A percentile compares a stretch with the other conserved stretches of the same genome.
Evolutionary conservation across 1,140 invertebrate genomes (phyloP).

Genomic region (Orius laevigatus): DNA sequence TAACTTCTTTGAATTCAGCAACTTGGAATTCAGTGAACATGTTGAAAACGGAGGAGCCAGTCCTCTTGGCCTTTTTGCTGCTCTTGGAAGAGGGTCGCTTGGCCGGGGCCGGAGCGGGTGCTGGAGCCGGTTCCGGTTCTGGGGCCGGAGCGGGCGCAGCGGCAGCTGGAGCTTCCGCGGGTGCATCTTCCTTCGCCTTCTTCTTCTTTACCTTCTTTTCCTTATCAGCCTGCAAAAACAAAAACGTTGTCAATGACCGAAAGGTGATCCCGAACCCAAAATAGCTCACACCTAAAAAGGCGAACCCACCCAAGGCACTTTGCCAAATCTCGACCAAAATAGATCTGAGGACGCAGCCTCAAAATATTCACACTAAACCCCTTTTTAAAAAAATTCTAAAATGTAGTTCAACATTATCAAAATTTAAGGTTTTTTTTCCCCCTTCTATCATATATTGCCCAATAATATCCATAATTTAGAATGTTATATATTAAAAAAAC

Average conservation of each 20-base stretch:
- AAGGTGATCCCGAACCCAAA: no score
- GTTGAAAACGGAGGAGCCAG: conserved; percentile 86
- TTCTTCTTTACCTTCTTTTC: conserved; percentile 64
- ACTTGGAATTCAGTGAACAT: conserved; percentile 91
- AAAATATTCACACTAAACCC: no score
- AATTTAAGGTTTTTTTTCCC: no score
- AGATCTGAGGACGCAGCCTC: no score
- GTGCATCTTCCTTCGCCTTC: conserved; percentile 40
- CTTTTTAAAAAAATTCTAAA: no score
- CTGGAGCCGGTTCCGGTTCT: conserved; percentile 36
- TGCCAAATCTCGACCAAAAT: no score
- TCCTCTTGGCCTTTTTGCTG: conserved; percentile 52
- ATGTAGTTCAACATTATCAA: no score
- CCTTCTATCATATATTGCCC: no score
- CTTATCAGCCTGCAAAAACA: conserved; percentile 47
- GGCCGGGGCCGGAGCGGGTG: conserved; percentile 37
- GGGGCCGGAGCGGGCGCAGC: conserved; percentile 29
- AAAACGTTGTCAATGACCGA: neutral
- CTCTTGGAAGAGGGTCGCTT: conserved; percentile 33
- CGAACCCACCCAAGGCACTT: no score
- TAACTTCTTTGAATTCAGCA: conserved; percentile 88
- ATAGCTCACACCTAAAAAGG: no score
- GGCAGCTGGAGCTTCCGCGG: conserved; percentile 33
- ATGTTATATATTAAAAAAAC: no score
- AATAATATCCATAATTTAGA: no score